These are phyloP conservation scores for Timema cristinae DNA, from an alignment of 2,888 invertebrate species.

Conservation along the genomic window DNA sequence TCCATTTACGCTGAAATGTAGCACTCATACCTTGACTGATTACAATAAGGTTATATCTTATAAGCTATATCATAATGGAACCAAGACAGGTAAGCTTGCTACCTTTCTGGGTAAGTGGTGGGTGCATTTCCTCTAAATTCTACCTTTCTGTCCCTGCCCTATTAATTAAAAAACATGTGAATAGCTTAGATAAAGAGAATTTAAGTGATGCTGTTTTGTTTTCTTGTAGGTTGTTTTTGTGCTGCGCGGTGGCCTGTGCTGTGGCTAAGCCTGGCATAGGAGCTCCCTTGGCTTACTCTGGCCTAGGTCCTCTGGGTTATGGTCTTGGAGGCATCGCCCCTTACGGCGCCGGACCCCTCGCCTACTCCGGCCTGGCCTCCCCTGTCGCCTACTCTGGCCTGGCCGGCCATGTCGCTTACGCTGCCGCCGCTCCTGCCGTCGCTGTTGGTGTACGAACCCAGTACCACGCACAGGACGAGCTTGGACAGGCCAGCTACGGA, in stretches of 20 bases:
- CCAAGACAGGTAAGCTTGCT: no score
- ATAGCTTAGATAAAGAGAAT: no score
- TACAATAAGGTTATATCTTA: no score
- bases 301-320: constrained; percentile 18
- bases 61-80: no score
- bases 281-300: constrained; percentile 30
- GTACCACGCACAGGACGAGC: constrained; percentile 37
- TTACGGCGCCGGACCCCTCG: constrained; percentile 13
- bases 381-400: constrained; percentile 21
- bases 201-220: no score
- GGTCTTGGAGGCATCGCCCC: constrained; percentile 11
- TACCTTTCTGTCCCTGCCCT: no score
- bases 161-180: no score
- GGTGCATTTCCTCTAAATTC: no score
- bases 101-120: no score
- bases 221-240: constrained; percentile 39
- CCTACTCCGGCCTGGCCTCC: constrained; percentile 16
- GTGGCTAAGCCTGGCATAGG: constrained; percentile 37
- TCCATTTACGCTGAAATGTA: no score
- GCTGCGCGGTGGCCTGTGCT: constrained; percentile 48
- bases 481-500: constrained; percentile 38
- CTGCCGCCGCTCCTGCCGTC: constrained; percentile 24
- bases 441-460: constrained; percentile 28
- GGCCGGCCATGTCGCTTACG: constrained; percentile 30
- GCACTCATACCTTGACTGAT: no score